phyloP scores from a whole-genome alignment of 2,113 vertebrate species.

The Leucopternis melanops region DNA sequence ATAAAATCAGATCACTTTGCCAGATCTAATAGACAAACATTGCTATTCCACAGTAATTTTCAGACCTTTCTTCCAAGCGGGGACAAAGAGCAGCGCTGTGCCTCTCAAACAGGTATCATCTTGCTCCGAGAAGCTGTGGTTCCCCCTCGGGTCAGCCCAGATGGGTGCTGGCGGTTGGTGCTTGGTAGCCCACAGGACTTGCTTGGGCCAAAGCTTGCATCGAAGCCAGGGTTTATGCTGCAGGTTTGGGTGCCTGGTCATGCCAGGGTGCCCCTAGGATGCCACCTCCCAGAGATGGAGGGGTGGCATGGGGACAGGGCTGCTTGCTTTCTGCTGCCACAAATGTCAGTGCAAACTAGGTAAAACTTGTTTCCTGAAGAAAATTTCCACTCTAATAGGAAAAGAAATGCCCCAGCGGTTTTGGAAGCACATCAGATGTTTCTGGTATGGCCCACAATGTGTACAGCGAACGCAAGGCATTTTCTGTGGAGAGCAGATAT shows the following conservation, averaged over 20 bases:
- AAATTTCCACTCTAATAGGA: conserved; percentile 5
- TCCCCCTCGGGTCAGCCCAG: background rate
- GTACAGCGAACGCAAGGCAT: background rate
- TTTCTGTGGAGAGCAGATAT: conserved; percentile 20
- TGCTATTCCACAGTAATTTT: background rate
- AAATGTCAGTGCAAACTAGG: conserved; percentile 4
- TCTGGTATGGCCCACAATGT: background rate
- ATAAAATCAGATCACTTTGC: background rate
- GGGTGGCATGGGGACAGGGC: background rate
- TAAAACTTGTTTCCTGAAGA: conserved; percentile 11
- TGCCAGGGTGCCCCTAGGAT: background rate
- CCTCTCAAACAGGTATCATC: background rate
- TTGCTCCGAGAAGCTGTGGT: background rate
- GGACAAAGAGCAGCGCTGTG: background rate
- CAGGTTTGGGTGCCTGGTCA: background rate
- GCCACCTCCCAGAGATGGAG: background rate
- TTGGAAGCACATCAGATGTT: conserved; percentile 43
- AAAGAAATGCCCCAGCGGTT: background rate
- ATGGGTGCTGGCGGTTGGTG: background rate
- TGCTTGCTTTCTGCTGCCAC: background rate
- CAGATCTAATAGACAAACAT: background rate
- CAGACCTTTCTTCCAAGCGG: background rate
- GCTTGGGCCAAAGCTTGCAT: background rate
- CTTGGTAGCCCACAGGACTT: background rate
- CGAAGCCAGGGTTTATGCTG: background rate